phyloP scores from a whole-genome alignment of 1,140 invertebrate species.

The Drosophila paulistorum region DNA sequence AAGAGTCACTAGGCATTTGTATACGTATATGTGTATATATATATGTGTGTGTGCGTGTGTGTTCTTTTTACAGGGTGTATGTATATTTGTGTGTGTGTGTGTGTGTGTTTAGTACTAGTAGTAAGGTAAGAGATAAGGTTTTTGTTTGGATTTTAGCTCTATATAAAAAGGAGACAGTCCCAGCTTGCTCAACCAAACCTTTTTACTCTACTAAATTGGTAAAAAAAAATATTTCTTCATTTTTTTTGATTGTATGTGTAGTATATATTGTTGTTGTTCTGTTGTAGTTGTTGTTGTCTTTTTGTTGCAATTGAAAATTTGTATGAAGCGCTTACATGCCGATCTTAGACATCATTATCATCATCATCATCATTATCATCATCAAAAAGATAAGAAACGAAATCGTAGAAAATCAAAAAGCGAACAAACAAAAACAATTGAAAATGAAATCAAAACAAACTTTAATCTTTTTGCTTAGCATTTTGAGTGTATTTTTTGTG shows the following conservation, averaged over 20 bases:
- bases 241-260: conserved; percentile 13
- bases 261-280: conserved; percentile 16
- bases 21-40: not conserved
- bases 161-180: not conserved
- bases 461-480: conserved; percentile 25
- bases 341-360: conserved; percentile 55
- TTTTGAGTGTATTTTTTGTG: conserved; percentile 27
- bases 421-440: conserved; percentile 45
- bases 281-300: conserved; percentile 36
- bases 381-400: conserved; percentile 41
- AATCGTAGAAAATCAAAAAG: conserved; percentile 37
- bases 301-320: conserved; percentile 65
- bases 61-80: conserved; percentile 45
- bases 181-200: conserved; percentile 31
- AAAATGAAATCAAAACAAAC: conserved; percentile 52
- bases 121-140: conserved; percentile 25
- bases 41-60: conserved; percentile 21
- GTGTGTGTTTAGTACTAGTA: no score
- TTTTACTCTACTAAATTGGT: conserved; percentile 30
- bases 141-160: not conserved
- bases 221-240: conserved; percentile 6
- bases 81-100: no score
- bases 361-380: conserved; percentile 31
- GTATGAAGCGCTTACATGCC: conserved; percentile 68
- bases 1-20: conserved; percentile 6